These are phyloP conservation scores for Belonocnema kinseyi DNA, from an alignment of 1,140 invertebrate species.

Conservation along the genomic window DNA sequence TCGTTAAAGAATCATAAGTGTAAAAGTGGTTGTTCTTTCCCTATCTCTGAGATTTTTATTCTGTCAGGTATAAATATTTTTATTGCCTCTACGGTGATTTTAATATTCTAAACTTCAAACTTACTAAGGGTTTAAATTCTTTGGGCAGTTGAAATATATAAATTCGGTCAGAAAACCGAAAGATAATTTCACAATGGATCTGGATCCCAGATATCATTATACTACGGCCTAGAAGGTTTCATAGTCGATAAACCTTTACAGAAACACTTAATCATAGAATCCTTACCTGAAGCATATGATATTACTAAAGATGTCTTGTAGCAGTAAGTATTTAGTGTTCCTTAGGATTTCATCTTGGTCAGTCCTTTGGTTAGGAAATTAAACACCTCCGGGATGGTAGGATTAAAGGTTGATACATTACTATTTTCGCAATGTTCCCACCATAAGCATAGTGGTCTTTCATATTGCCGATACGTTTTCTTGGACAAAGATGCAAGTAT, in stretches of 20 bases:
- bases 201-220: too few relatives aligned
- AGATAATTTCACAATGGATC: too few relatives aligned
- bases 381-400: conserved; percentile 11
- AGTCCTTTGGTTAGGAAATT: conserved; percentile 15
- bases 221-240: too few relatives aligned
- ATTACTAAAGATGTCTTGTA: conserved; percentile 35
- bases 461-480: conserved; percentile 54
- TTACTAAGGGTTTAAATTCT: too few relatives aligned
- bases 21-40: too few relatives aligned
- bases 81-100: too few relatives aligned
- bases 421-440: conserved; percentile 49
- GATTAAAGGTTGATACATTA: conserved; percentile 32
- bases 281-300: not conserved
- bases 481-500: conserved; percentile 52
- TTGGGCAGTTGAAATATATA: too few relatives aligned
- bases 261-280: not conserved
- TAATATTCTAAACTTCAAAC: too few relatives aligned
- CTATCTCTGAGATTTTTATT: too few relatives aligned
- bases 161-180: too few relatives aligned
- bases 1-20: too few relatives aligned
- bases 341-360: conserved; percentile 11
- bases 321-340: conserved; percentile 9
- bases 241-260: not conserved
- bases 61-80: too few relatives aligned
- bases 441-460: conserved; percentile 49